Evolutionary conservation across 1,140 invertebrate genomes (phyloP).

Genomic region (Procambarus virginalis): DNA sequence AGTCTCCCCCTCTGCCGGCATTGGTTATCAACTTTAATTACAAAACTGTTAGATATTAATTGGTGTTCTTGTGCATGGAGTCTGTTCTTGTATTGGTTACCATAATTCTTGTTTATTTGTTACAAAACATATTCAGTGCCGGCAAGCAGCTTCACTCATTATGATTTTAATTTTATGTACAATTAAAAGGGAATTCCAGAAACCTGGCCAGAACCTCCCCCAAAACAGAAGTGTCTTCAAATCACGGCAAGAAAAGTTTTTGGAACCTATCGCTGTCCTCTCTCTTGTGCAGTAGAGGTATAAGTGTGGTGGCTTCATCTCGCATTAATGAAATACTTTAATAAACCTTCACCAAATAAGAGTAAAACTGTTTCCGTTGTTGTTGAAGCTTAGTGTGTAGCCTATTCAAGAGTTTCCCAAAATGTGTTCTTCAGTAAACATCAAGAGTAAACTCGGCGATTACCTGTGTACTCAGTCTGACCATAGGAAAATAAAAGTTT

Average conservation of each 20-base stretch:
- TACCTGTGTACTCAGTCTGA: too few species aligned
- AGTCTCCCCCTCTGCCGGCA: slow-evolving; percentile 48
- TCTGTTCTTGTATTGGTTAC: slow-evolving; percentile 46
- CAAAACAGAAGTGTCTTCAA: neutral
- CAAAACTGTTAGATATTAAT: neutral
- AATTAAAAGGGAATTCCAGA: neutral
- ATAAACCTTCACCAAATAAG: neutral
- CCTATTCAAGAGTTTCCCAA: neutral
- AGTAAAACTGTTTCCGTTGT: neutral
- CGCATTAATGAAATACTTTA: neutral
- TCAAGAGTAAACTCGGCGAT: too few species aligned
- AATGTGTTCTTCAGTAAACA: too few species aligned
- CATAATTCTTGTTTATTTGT: neutral
- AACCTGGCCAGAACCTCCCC: neutral
- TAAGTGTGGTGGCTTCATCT: neutral
- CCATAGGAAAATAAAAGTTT: too few species aligned
- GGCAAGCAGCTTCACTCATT: slow-evolving; percentile 64
- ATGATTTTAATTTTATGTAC: neutral
- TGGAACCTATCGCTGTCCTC: neutral
- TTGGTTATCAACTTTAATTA: slow-evolving; percentile 15
- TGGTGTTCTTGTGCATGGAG: slow-evolving; percentile 45
- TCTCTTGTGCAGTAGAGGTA: neutral
- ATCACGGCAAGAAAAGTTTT: neutral
- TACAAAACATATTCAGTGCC: slow-evolving; percentile 50
- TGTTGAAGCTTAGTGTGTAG: neutral